Percentiles rank a stretch among this genome's conserved stretches.
These are phyloP conservation scores for Catostylus mosaicus DNA, from an alignment of 30 jellyfish, hydroid and myxozoan species.

Conservation along the genomic window DNA sequence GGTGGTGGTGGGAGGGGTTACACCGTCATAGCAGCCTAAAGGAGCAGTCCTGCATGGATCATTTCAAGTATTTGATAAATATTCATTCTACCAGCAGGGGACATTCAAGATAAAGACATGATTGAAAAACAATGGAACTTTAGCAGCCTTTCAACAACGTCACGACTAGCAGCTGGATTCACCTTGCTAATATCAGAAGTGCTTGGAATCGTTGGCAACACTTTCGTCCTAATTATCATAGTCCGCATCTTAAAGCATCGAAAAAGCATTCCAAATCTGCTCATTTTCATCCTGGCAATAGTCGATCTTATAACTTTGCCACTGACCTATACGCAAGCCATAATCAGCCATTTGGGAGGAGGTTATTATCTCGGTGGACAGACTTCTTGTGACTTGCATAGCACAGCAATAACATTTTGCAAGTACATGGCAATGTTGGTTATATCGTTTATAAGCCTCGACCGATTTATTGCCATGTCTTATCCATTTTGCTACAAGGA, in stretches of 20 bases:
- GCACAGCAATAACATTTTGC: slow-evolving; percentile 57
- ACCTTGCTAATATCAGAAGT: slow-evolving; percentile 61
- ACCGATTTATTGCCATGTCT: slow-evolving; percentile 78
- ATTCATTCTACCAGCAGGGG: neutral
- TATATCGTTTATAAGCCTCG: slow-evolving; percentile 61
- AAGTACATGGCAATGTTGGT: slow-evolving; percentile 54
- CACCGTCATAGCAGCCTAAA: no score
- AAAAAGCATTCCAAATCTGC: slow-evolving; percentile 73
- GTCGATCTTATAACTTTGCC: slow-evolving; percentile 54
- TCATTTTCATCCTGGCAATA: slow-evolving; percentile 44
- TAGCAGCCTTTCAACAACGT: slow-evolving; percentile 21
- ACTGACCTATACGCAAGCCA: slow-evolving; percentile 75
- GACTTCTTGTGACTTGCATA: slow-evolving; percentile 74
- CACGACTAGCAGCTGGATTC: slow-evolving; percentile 68
- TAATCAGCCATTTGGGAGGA: slow-evolving; percentile 28
- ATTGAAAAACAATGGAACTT: slow-evolving; percentile 55
- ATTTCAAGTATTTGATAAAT: no score
- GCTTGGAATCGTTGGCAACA: slow-evolving; percentile 80
- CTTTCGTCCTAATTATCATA: slow-evolving; percentile 52
- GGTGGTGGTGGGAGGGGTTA: no score
- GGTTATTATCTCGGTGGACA: slow-evolving; percentile 74
- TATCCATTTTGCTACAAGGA: slow-evolving; percentile 87
- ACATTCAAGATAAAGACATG: neutral
- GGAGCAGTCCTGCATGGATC: no score
- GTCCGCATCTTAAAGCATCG: slow-evolving; percentile 51